Evolutionary conservation across 2,888 invertebrate genomes (phyloP), one percentile per base, ranked within the genome.

Genomic region (Nephrotoma appendiculata): DNA sequence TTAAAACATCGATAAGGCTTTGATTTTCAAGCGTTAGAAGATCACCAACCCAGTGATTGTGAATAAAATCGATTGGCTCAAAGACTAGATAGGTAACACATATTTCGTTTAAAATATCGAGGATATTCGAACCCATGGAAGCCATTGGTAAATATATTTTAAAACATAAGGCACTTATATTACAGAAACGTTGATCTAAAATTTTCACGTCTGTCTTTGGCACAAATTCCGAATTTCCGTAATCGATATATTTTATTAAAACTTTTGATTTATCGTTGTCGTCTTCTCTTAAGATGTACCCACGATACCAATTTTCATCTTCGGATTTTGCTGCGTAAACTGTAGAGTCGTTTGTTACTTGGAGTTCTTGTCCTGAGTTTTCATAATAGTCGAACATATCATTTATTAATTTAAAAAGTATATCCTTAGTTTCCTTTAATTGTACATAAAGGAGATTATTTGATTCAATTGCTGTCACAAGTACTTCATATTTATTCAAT

Each of bases 231-330:
- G 91, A 90, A 89, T 95, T 95, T 57, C 96, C 96, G 88, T 95
- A 96, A 90, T 96, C 96, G 0, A 95, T 90, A 89, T 93, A 96
- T 3, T 89, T 88, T 0, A 92, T 91, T 87, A 93, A 92, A 0
- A 95, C 93, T 41, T 90, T 92, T 31, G 92, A 92, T 19, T 91
- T 91, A 12, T 92, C 91, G 5, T 90, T 89, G 86, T 90, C 91
- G 4, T 71, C 83, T 9, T 41, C 15, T 7, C 71, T 87, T 31
- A 88, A 88, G 11, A 92, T 52, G 31, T 95, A 92, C 87, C 92
- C 95, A 85, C 96, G 93, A 89, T 96, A 96, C 96, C 96, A 96
- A 90, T 95, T 95, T 2, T 92, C 93, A 90, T 96, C 95, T 0
- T 89, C 89, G 3, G 94, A 93, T 86, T 93, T 93, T 0, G 93